Evolutionary conservation across 2,797 vertebrate genomes (phyloP).

Genomic region (Xerus rutilus): DNA sequence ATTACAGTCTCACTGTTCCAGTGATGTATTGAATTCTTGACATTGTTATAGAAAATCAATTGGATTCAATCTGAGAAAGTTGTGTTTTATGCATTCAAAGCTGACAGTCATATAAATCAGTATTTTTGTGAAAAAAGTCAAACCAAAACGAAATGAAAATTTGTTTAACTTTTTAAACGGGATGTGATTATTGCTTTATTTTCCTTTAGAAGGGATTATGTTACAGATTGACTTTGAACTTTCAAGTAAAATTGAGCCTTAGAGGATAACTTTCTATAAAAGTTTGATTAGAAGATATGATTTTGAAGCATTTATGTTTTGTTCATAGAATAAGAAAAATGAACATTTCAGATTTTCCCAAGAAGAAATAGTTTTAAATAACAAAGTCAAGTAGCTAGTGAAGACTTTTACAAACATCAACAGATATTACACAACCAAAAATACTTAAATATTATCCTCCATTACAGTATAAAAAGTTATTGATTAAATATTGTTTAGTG

Average conservation of each 20-base stretch:
- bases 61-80: slow-evolving; percentile 89
- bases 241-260: slow-evolving; percentile 68
- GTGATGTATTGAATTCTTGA: slow-evolving; percentile 88
- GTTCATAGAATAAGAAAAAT: slow-evolving; percentile 61
- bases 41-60: slow-evolving; percentile 91
- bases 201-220: slow-evolving; percentile 77
- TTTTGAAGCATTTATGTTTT: slow-evolving; percentile 77
- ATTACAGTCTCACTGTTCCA: slow-evolving; percentile 80
- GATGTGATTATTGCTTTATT: slow-evolving; percentile 82
- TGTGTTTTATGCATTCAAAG: slow-evolving; percentile 88
- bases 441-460: neutral
- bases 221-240: slow-evolving; percentile 82
- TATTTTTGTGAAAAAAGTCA: slow-evolving; percentile 79
- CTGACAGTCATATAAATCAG: slow-evolving; percentile 89
- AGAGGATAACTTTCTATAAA: slow-evolving; percentile 75
- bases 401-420: neutral
- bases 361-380: slow-evolving; percentile 11
- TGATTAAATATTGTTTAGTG: neutral
- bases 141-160: slow-evolving; percentile 79
- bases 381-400: slow-evolving; percentile 17
- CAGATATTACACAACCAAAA: neutral
- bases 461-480: neutral
- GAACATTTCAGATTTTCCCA: slow-evolving; percentile 3
- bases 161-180: slow-evolving; percentile 82
- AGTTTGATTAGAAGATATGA: slow-evolving; percentile 79